Evolutionary conservation across 2,888 invertebrate species (phyloP), one percentile per base, ranked within the genome.

Genomic region (Mythimna impura): DNA sequence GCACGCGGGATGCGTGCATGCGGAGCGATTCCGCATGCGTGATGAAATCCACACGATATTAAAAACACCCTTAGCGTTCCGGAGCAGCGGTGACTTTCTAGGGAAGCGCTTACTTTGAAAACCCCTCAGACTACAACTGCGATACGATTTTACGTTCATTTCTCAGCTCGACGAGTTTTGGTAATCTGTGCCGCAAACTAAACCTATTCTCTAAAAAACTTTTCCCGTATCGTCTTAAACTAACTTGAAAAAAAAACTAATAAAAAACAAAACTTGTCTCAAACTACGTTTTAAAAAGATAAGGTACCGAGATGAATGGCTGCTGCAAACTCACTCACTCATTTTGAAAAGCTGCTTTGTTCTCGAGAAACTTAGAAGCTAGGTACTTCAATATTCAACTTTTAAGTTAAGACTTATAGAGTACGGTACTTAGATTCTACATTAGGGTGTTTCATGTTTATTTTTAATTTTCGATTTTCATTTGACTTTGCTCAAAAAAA

Each of bases 261-360:
- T 34, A 66, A 67, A 10, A 25, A 14, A 25, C 0, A 36, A 67
- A 76, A 65, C 25, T 62, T 20, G 47, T 66, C 54, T 47, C 9
- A 58, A 76, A 65, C 77, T 80, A 76, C 58, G 61, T 65, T 76
- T 60, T 34, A 43, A 57, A 76, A 68, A 66, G 66, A 74, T 79
- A 69, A 55, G 58, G 20, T 30, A 52, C 20, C 22, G n/a, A 78
- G 78, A 84, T 73, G 62, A 71, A 84, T 80, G 34, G 30, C 9
- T 12, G 73, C 67, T 65, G 34, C 50, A 50, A 76, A 75, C 63
- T 84, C 60, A 65, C 74, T 71, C 62, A 47, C 63, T 81, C 71
- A 77, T 71, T 78, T 67, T 57, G 74, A 71, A 66, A 64, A 36
- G 40, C 9, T 40, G 43, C 64, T 77, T 76, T 79, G 76, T 76